Evolutionary conservation across 2,797 vertebrate species (phyloP), one percentile per base, ranked within the genome.

Genomic region (Crossoptilon crossoptilon): DNA sequence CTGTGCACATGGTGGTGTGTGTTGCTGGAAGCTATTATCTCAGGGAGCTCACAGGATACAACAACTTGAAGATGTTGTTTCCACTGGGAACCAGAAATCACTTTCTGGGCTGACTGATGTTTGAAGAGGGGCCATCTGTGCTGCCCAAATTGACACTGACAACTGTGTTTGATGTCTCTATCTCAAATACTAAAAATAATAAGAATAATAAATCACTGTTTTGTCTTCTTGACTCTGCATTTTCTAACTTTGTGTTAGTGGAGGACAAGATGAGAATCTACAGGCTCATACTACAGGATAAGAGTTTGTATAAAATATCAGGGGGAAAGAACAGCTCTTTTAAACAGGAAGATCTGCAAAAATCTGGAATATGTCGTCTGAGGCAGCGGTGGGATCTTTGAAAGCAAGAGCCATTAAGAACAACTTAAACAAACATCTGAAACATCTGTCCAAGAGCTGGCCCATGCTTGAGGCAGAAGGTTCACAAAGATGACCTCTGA

Each of bases 21-120:
- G 4, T 67, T 86, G 86, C 96, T 97, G 96, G 96, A 97, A 96
- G 78, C 88, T 87, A 95, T 97, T 96, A 97, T 93, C 91, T 84
- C 84, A 87, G 88, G 82, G 92, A 93, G 76, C 93, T 90, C 88
- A 74, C 66, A 74, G 91, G 86, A 94, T 95, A 69, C 6, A 0
- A 88, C 90, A 93, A 63, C 83, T 77, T 74, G 77, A 92, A 82
- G 90, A 87, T 80, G 87, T 66, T 87, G 87, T 87, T 96, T 93
- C 95, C 91, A 92, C 90, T 77, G 91, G 88, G 92, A 94, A 95
- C 62, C 87, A 95, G 92, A 94, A 96, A 95, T 93, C 94, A 92
- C 88, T 93, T 91, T 94, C 87, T 91, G 89, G 83, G 18, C 58
- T 91, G 79, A 84, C 78, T 90, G 51, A 64, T 92, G 87, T 72